Evolutionary conservation across 2,888 invertebrate genomes (phyloP).

Genomic region (Salpingus planirostris): DNA sequence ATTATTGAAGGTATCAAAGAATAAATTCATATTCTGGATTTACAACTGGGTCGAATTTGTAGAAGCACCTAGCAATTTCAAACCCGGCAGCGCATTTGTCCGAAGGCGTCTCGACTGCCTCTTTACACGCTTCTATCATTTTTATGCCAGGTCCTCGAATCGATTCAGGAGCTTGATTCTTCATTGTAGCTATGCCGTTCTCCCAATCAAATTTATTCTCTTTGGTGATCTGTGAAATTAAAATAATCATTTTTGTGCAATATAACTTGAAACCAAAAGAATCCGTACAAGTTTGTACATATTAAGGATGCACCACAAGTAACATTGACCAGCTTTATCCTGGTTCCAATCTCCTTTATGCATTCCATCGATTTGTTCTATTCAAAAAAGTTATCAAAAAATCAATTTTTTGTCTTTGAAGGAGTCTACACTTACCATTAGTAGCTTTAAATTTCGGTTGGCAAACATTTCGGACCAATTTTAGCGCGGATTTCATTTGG

Average conservation of each 20-base stretch:
- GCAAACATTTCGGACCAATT: slow-evolving; percentile 56
- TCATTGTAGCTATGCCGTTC: slow-evolving; percentile 44
- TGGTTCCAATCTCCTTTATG: slow-evolving; percentile 29
- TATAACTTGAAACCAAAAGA: neutral
- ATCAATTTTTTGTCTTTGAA: neutral
- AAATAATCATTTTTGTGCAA: neutral
- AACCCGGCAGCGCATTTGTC: slow-evolving; percentile 47
- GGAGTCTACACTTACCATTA: slow-evolving; percentile 42
- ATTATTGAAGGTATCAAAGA: neutral
- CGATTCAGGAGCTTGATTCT: slow-evolving; percentile 41
- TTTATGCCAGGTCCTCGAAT: slow-evolving; percentile 41
- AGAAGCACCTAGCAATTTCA: slow-evolving; percentile 44
- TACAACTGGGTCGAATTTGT: slow-evolving; percentile 10
- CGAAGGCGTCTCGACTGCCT: slow-evolving; percentile 37
- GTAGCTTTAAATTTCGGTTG: slow-evolving; percentile 52
- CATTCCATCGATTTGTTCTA: slow-evolving; percentile 32
- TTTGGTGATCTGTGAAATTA: slow-evolving; percentile 18
- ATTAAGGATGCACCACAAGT: slow-evolving; percentile 44
- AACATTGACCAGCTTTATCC: slow-evolving; percentile 41
- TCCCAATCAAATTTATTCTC: slow-evolving; percentile 40
- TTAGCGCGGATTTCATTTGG: slow-evolving; percentile 54
- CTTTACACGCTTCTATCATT: slow-evolving; percentile 44
- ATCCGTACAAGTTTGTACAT: slow-evolving; percentile 45
- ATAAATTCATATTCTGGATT: slow-evolving; percentile 1
- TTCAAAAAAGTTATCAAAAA: slow-evolving; percentile 2